These are phyloP conservation scores for Burhinus oedicnemus DNA, from an alignment of 2,113 vertebrate genomes.

Conservation along the genomic window DNA sequence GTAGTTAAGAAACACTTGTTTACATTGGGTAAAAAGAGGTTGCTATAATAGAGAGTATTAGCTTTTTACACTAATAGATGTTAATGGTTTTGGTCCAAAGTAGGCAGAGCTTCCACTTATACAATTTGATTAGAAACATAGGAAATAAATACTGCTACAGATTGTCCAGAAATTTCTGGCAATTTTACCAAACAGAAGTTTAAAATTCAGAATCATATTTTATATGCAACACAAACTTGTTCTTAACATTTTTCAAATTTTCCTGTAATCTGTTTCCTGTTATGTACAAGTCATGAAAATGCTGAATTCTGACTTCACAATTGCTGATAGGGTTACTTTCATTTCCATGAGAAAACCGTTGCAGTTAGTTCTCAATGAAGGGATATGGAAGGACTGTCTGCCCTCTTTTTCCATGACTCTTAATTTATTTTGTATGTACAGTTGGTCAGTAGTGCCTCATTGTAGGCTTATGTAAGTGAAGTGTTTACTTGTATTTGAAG, in stretches of 20 bases:
- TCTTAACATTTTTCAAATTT: not conserved
- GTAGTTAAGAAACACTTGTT: not conserved
- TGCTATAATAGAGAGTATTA: not conserved
- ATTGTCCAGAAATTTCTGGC: not conserved
- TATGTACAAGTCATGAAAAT: slow-evolving; percentile 60
- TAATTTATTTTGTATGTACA: not conserved
- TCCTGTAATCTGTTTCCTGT: slow-evolving; percentile 73
- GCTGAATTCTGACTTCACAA: slow-evolving; percentile 38
- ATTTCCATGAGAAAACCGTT: slow-evolving; percentile 41
- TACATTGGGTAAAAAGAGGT: not conserved
- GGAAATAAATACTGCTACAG: not conserved
- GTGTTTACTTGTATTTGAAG: not conserved
- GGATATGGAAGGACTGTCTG: not conserved
- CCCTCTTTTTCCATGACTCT: not conserved
- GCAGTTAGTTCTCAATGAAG: no score
- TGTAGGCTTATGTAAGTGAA: not conserved
- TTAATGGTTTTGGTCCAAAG: not conserved
- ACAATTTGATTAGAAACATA: not conserved
- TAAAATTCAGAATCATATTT: not conserved
- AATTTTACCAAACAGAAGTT: not conserved
- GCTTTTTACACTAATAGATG: not conserved
- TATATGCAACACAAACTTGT: not conserved
- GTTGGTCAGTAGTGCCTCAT: not conserved
- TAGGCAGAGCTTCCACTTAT: no score
- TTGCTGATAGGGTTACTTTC: slow-evolving; percentile 66